Conservation (phyloP, 1,140 invertebrate genomes). For the Hypothenemus hampei region DNA sequence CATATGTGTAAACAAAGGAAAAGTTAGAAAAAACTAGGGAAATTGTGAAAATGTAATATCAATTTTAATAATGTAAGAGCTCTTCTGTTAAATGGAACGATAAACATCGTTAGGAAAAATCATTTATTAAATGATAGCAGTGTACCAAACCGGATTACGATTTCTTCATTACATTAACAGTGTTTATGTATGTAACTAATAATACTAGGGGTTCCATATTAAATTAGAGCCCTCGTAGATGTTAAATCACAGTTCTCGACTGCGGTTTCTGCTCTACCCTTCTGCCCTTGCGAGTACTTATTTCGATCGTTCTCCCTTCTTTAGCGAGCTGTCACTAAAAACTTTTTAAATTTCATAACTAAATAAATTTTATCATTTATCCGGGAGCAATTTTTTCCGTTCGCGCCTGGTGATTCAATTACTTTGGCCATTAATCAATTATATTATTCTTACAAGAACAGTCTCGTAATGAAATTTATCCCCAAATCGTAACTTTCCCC, state of each 20-base stretch:
- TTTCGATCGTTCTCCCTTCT: slow-evolving; percentile 40
- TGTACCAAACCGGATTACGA: slow-evolving; percentile 35
- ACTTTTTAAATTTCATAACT: slow-evolving; percentile 42
- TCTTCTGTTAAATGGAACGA: slow-evolving; percentile 12
- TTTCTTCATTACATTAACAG: slow-evolving; percentile 41
- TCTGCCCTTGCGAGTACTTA: slow-evolving; percentile 35
- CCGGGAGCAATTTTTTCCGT: slow-evolving; percentile 38
- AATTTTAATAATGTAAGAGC: slow-evolving; percentile 20
- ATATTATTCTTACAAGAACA: slow-evolving; percentile 41
- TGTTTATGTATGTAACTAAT: slow-evolving; percentile 41
- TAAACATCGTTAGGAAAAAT: slow-evolving; percentile 20
- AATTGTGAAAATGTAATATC: too few species aligned
- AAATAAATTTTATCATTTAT: slow-evolving; percentile 42
- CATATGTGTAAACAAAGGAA: too few species aligned
- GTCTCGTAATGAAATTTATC: slow-evolving; percentile 39
- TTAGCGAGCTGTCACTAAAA: slow-evolving; percentile 41
- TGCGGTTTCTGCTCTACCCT: slow-evolving; percentile 35
- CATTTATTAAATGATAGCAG: slow-evolving; percentile 30
- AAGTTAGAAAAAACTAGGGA: too few species aligned
- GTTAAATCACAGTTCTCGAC: slow-evolving; percentile 38
- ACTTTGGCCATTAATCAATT: slow-evolving; percentile 42
- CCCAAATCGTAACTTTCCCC: slow-evolving; percentile 22
- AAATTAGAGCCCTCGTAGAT: slow-evolving; percentile 40
- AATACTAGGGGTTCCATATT: slow-evolving; percentile 39
- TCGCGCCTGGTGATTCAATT: slow-evolving; percentile 43